Base-by-base conservation (phyloP, 2,888 invertebrate genomes). In the Koerneria pararmatus region DNA sequence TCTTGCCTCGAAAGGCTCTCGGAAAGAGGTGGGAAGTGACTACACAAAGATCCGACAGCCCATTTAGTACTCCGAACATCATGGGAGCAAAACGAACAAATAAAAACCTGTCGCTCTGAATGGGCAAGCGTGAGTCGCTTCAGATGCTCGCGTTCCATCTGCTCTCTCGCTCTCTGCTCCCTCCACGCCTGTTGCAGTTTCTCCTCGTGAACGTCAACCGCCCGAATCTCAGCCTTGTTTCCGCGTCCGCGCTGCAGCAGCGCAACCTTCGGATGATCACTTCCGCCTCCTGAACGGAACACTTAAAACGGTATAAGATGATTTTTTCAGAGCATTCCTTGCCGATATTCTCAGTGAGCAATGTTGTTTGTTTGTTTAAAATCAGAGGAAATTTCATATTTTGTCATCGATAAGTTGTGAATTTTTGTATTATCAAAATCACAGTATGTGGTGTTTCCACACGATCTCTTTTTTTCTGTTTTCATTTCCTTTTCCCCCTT, bases 81-180 rank as follows among this genome's bases (percentile, higher is more conserved):
- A n/a, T n/a, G n/a, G n/a, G n/a, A n/a, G n/a, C n/a, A n/a, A n/a
- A n/a, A n/a, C n/a, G n/a, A n/a, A n/a, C n/a, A n/a, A n/a, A n/a
- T n/a, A n/a, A n/a, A n/a, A n/a, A n/a, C n/a, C n/a, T 73, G 73
- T 27, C 76, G 41, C 1, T 65, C 61, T 19, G 72, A 69, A 56
- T 75, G 76, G 48, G 69, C 74, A 27, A 76, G 68, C 11, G 76
- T 76, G 34, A 76, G 62, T 48, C 71, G 51, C 57, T 76, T 76
- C 69, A 74, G 69, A 41, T 73, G 72, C n/a, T 65, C 74, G 29
- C 73, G 65, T 57, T 76, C 74, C 31, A 58, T 35, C 56, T 69
- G 69, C 60, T 74, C 73, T 11, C 64, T 62, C 48, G 68, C 71
- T 49, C 66, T 70, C 49, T 74, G 71, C 58, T 67, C 66, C 62